These are phyloP conservation scores for Hypolimnas misippus DNA, from an alignment of 2,888 invertebrate species.

Conservation along the genomic window DNA sequence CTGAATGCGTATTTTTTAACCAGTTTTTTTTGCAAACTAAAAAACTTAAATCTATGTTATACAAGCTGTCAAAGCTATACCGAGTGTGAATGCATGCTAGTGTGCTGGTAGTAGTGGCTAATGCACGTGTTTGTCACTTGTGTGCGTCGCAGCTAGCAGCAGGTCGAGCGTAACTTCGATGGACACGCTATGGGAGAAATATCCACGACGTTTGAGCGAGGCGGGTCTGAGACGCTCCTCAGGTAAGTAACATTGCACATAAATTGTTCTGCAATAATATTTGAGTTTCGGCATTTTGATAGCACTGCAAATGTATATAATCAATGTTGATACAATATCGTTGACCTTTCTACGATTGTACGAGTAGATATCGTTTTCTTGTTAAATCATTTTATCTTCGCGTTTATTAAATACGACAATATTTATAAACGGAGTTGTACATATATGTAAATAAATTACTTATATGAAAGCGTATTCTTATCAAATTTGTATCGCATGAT, in stretches of 20 bases:
- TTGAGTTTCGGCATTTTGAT: not conserved
- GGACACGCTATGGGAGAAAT: constrained; percentile 90
- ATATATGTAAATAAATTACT: not conserved
- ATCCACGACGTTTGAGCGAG: constrained; percentile 89
- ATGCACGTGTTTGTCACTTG: constrained; percentile 78
- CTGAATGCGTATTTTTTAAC: not conserved
- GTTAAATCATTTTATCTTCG: not conserved
- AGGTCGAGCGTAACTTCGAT: constrained; percentile 86
- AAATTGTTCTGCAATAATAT: constrained; percentile 28
- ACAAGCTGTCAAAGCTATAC: constrained; percentile 4
- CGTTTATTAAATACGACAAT: not conserved
- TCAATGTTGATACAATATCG: not conserved
- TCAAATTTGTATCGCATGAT: constrained; percentile 17
- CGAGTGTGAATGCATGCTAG: constrained; percentile 49
- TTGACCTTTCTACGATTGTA: not conserved
- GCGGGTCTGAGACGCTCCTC: constrained; percentile 90
- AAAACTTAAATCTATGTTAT: not conserved
- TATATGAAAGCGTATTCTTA: constrained; percentile 7
- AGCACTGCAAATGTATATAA: not conserved
- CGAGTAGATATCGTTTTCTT: not conserved
- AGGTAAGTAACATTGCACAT: constrained; percentile 81
- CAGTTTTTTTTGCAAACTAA: constrained; percentile 1
- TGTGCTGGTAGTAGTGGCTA: constrained; percentile 71
- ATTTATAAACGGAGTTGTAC: not conserved
- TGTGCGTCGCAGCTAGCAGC: constrained; percentile 81